Base-by-base conservation (phyloP, 2,113 vertebrate genomes). In the Leucopsar rothschildi region DNA sequence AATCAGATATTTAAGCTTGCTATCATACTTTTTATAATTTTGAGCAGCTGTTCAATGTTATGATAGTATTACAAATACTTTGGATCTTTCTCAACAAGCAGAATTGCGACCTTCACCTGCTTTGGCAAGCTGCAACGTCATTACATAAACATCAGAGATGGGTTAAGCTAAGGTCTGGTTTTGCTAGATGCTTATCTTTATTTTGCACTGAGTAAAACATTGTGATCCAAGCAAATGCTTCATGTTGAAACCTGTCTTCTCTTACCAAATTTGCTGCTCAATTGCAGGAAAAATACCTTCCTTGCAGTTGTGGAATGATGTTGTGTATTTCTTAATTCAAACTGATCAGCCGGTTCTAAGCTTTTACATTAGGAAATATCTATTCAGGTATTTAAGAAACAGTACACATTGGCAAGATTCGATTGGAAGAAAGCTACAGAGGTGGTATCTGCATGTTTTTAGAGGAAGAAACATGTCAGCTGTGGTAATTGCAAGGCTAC, bases 141-240 rank as follows among this genome's bases (percentile, higher is more conserved):
- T 92, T 81, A 86, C 50, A 75, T 88, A 92, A 95, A 68, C 88
- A 53, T 71, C 44, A 39, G 78, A 88, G 86, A 71, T 29, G 35
- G 79, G 76, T 92, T 95, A 94, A 94, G 50, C 23, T 20, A 33
- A 84, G 82, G 85, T 93, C 92, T 96, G 56, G 49, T 92, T 94
- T 93, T 97, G 45, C 94, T 88, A 84, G 85, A 93, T 95, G 44
- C 60, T 84, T 97, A 90, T 96, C 94, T 96, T 73, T 86, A 40
- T 93, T 92, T 94, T 93, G 82, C 55, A 53, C 64, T 39, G 61
- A 53, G 79, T 91, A 88, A 92, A 88, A 82, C 52, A 45, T 10
- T 60, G 52, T 88, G 85, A 92, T 88, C 82, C 91, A 83, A 86
- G 92, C 76, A 95, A 91, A 66, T 81, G 52, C 40, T 94, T 93